phyloP scores from a whole-genome alignment of 2,797 vertebrate species.

The Masticophis lateralis region DNA sequence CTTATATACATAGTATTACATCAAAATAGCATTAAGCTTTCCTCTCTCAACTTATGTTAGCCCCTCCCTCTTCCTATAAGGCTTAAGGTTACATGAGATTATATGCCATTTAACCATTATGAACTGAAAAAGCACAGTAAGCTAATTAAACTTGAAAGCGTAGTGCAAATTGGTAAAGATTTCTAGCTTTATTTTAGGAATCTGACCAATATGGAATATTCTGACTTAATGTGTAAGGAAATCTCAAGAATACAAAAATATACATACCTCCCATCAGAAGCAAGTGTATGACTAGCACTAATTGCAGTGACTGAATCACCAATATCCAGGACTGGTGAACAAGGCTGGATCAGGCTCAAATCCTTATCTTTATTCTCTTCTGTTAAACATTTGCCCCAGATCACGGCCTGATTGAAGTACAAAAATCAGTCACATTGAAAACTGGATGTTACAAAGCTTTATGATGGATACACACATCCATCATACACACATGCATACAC shows the following conservation, averaged over 20 bases:
- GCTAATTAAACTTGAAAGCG: neutral
- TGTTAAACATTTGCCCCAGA: constrained; percentile 81
- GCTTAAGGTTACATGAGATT: no score
- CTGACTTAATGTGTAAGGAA: neutral
- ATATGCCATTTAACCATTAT: neutral
- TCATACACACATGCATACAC: neutral
- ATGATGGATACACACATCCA: no score
- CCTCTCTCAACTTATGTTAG: neutral
- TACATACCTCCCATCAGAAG: constrained; percentile 77
- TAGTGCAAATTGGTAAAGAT: neutral
- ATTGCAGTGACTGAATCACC: constrained; percentile 89
- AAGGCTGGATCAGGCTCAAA: constrained; percentile 70
- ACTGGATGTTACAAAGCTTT: neutral
- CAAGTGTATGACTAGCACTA: constrained; percentile 75
- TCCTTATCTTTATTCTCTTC: constrained; percentile 47
- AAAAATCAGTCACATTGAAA: neutral
- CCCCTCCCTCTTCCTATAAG: neutral
- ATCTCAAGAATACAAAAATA: neutral
- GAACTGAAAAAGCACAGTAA: neutral
- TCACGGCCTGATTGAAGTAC: constrained; percentile 78
- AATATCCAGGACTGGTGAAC: constrained; percentile 85
- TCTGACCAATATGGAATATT: neutral
- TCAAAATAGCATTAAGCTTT: neutral
- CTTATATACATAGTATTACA: no score
- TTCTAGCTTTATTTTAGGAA: neutral